Base-by-base conservation (phyloP, 1,140 invertebrate species). In the Drosophila pseudoananassae region DNA sequence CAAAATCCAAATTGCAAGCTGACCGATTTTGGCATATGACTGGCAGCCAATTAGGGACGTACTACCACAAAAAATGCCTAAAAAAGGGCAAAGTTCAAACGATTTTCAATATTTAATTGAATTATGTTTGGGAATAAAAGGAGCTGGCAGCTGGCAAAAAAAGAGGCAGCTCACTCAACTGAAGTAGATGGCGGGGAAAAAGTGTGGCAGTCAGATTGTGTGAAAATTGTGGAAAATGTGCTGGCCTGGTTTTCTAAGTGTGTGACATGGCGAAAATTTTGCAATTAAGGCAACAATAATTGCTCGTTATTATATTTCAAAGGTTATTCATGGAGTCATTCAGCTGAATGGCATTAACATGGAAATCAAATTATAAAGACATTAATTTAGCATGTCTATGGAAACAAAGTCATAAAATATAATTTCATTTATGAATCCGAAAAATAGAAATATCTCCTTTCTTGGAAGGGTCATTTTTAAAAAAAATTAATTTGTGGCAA, bases 21-120 rank as follows among this genome's bases (percentile, higher is more conserved):
- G 70, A 64, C 50, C 58, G 61, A 63, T 49, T 68, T 50, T 57
- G 76, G 63, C 72, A 64, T 76, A 56, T 68, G 70, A 84, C 77
- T 84, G 81, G 61, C 80, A 73, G 82, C 61, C 81, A 80, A 85
- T 85, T 80, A 76, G 63, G 9, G 36, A 8, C 20, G 9, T 9
- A 12, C 31, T 54, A 66, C 23, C 45, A 27, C 66, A 61, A 46
- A 69, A 79, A 65, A 45, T 27, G 25, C 25, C 25, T 27, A 4
- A 27, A 51, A 52, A 59, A 27, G n/a, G 56, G 38, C 38, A 71
- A 52, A 71, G 66, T 60, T 52, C 47, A 59, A 71, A 72, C 50
- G 69, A 72, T 58, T 49, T 72, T 72, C 68, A 72, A 49, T 71
- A 71, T 72, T 72, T 72, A 72, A 72, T 72, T 72, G 56, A 72